These are phyloP conservation scores for Ptilorrhoa leucosticta DNA, from an alignment of 2,113 vertebrate genomes.

Conservation along the genomic window DNA sequence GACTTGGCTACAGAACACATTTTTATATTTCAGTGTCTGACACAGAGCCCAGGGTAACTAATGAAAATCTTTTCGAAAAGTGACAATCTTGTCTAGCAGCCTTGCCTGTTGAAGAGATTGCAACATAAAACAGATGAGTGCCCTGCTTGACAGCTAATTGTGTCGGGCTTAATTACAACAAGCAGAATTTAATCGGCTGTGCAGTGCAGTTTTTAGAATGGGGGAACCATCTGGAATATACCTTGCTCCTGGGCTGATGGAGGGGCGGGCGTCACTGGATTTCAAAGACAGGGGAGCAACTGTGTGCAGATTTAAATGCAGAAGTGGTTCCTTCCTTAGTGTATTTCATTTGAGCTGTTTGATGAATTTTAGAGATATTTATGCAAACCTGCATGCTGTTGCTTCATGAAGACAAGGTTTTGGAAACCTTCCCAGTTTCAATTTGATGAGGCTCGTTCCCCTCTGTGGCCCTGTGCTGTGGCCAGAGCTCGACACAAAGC, in stretches of 20 bases:
- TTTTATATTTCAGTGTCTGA: slow-evolving; percentile 63
- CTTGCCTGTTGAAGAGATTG: slow-evolving; percentile 64
- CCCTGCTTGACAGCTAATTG: slow-evolving; percentile 75
- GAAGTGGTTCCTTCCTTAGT: neutral
- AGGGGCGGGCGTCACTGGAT: neutral
- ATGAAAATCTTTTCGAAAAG: slow-evolving; percentile 69
- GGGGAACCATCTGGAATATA: slow-evolving; percentile 65
- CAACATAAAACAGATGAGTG: slow-evolving; percentile 74
- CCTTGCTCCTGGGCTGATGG: slow-evolving; percentile 30
- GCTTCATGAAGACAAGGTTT: neutral
- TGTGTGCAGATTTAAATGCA: neutral
- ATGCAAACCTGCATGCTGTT: neutral
- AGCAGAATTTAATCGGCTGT: slow-evolving; percentile 73
- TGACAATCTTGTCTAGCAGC: slow-evolving; percentile 70
- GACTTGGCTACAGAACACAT: slow-evolving; percentile 46
- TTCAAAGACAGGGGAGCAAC: slow-evolving; percentile 14
- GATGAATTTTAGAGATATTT: slow-evolving; percentile 39
- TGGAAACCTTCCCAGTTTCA: slow-evolving; percentile 12
- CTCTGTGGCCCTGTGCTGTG: neutral
- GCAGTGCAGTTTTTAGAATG: slow-evolving; percentile 45
- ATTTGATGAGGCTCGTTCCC: neutral
- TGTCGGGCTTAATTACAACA: slow-evolving; percentile 75
- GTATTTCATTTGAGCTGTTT: neutral
- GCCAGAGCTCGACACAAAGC: neutral
- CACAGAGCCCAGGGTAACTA: slow-evolving; percentile 67